phyloP scores from a whole-genome alignment of 2,888 invertebrate genomes.

The Coremacera marginata region DNA sequence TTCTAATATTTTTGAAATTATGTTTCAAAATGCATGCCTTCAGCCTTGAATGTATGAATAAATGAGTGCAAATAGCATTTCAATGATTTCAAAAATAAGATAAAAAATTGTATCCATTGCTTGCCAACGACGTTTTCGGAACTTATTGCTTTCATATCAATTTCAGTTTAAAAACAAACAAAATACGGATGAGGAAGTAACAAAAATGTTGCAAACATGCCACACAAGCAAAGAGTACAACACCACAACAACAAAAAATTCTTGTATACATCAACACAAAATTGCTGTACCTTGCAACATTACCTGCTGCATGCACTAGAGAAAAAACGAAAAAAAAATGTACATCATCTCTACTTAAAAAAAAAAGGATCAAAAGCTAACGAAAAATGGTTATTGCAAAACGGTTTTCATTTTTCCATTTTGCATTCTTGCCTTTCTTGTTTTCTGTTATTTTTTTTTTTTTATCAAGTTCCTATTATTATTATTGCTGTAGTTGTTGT shows the following conservation, averaged over 20 bases:
- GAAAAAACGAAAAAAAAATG: neutral
- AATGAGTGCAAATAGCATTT: no score
- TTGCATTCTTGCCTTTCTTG: neutral
- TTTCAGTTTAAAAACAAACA: neutral
- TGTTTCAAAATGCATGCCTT: slow-evolving; percentile 20
- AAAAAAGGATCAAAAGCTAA: slow-evolving; percentile 23
- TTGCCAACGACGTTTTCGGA: neutral
- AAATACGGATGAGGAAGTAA: no score
- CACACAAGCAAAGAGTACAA: neutral
- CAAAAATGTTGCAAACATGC: neutral
- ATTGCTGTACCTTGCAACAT: slow-evolving; percentile 21
- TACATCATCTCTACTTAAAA: neutral
- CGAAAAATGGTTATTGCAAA: slow-evolving; percentile 10
- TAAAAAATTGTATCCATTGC: neutral
- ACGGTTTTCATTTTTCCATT: slow-evolving; percentile 17
- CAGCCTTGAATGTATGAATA: slow-evolving; percentile 12
- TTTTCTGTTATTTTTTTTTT: slow-evolving; percentile 4
- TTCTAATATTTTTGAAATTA: no score
- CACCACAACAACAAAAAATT: neutral
- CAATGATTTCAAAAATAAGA: no score
- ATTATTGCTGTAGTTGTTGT: neutral
- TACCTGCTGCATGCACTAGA: neutral
- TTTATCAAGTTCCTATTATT: neutral
- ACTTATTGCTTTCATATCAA: neutral
- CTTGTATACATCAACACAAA: slow-evolving; percentile 6